Base-by-base conservation (phyloP, 2,888 invertebrate genomes). In the Drosophila birchii region DNA sequence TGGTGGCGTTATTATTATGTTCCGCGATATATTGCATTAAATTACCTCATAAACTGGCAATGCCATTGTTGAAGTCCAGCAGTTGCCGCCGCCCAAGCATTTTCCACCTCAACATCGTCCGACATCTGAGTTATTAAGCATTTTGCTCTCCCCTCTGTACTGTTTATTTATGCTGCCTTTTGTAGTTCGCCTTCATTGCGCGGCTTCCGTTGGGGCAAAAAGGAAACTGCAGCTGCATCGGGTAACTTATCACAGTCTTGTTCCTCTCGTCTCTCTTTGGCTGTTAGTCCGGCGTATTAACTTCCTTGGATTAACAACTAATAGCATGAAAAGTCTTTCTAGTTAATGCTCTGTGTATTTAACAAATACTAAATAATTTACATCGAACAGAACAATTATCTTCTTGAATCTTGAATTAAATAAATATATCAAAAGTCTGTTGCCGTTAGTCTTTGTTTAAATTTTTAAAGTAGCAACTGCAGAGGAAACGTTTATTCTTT, bases 111-210 rank as follows among this genome's bases (percentile, higher is more conserved):
- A 12, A 1, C 54, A 60, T 57, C 57, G 38, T 58, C 38, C 71
- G 9, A 23, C 23, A 23, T 23, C 53, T 79, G 86, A 81, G 86
- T 85, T 81, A 81, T 81, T 81, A 85, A 81, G 85, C 80, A 81
- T 79, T 80, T 84, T 76, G 81, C 86, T 81, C 86, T 75, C 86
- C 7, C 29, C 7, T 77, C 86, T 63, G 82, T 63, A 56, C 63
- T 79, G 79, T 72, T 81, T 81, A 85, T 81, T 81, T 81, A 81
- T 81, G 80, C 68, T 82, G 82, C 80, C 75, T 78, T 85, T 84
- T 78, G 78, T 78, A 75, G 57, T 61, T 61, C 64, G 63, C 73
- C 51, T 55, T 49, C 74, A 70, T 66, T 66, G 72, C 53, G 56
- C 32, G 32, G 75, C 60, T 85, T 78, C 78, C 83, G 73, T 49